These are phyloP conservation scores for Condylura cristata DNA, from an alignment of 2,113 vertebrate species.

Conservation along the genomic window DNA sequence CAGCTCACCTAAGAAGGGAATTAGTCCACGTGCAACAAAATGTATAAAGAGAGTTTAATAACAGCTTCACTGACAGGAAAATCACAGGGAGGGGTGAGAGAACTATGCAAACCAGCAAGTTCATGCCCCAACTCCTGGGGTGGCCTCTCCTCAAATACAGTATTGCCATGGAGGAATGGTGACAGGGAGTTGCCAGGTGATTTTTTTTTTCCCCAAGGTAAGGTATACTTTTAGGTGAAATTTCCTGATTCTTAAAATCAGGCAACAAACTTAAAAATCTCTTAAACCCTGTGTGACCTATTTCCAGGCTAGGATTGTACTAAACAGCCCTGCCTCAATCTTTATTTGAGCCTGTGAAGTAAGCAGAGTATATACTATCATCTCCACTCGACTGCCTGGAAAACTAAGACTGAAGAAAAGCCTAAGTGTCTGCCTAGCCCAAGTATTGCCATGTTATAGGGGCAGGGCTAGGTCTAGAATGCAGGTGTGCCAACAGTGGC, in stretches of 20 bases:
- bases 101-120: not conserved
- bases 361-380: not conserved
- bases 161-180: not conserved
- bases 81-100: not conserved
- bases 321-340: not conserved
- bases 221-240: conserved; percentile 37
- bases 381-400: not conserved
- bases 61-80: not conserved
- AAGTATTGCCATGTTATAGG: not conserved
- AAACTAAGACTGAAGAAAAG: conserved; percentile 17
- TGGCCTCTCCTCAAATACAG: not conserved
- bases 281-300: not conserved
- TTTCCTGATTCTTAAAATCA: conserved; percentile 16
- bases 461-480: not conserved
- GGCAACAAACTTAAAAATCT: not conserved
- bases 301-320: not conserved
- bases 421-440: not conserved
- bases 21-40: not conserved
- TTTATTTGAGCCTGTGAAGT: not conserved
- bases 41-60: not conserved
- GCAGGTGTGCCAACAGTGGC: not conserved
- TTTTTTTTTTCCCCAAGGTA: conserved; percentile 23
- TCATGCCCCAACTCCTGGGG: accelerated
- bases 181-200: not conserved
- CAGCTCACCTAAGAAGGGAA: not conserved